These are phyloP conservation scores for Chymomyza caudatula DNA, from an alignment of 2,888 invertebrate species.

Conservation along the genomic window DNA sequence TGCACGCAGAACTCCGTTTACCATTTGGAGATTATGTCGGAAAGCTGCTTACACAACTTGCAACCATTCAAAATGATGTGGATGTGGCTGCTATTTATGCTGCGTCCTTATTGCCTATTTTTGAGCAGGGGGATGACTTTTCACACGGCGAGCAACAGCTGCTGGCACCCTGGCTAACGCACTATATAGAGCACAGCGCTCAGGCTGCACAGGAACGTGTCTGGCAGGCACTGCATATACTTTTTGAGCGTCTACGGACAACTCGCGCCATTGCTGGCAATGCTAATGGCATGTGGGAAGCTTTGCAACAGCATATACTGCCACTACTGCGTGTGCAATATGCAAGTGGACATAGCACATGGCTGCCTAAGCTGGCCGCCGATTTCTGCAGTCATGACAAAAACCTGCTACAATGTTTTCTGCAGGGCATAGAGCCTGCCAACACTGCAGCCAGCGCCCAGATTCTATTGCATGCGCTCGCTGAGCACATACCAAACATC, in stretches of 20 bases:
- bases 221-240: slow-evolving; percentile 71
- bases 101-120: slow-evolving; percentile 66
- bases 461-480: slow-evolving; percentile 62
- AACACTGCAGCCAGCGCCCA: slow-evolving; percentile 69
- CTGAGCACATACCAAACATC: slow-evolving; percentile 18
- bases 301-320: slow-evolving; percentile 72
- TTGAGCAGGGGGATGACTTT: slow-evolving; percentile 67
- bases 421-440: slow-evolving; percentile 62
- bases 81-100: slow-evolving; percentile 69
- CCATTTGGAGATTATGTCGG: slow-evolving; percentile 72
- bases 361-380: slow-evolving; percentile 74
- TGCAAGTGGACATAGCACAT: slow-evolving; percentile 62
- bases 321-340: slow-evolving; percentile 74
- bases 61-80: slow-evolving; percentile 63
- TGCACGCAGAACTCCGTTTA: slow-evolving; percentile 73
- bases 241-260: slow-evolving; percentile 60
- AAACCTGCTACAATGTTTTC: slow-evolving; percentile 59
- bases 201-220: slow-evolving; percentile 74
- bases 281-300: slow-evolving; percentile 47
- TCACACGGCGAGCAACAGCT: slow-evolving; percentile 71
- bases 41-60: slow-evolving; percentile 73
- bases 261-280: slow-evolving; percentile 7
- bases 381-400: slow-evolving; percentile 64
- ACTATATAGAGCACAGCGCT: slow-evolving; percentile 70
- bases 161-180: slow-evolving; percentile 75